Conservation (phyloP, 2,113 vertebrate genomes). For the Ivindomyrus marchei region DNA sequence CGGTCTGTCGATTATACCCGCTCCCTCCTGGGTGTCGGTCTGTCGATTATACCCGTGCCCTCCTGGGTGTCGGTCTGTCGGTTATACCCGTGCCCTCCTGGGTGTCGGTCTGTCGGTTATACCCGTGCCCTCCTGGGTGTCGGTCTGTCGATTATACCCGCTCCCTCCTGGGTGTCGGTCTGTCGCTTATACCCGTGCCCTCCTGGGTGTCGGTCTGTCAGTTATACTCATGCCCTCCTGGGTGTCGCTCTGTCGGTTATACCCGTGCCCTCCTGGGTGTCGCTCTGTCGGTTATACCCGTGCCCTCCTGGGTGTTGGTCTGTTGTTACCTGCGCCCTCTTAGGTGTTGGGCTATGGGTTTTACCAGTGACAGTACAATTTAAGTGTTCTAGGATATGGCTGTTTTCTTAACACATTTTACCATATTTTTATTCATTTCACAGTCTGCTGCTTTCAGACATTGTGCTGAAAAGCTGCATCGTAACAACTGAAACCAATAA, state of each 20-base stretch:
- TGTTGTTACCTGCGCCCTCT: too few species aligned
- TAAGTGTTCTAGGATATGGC: neutral
- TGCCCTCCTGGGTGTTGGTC: neutral
- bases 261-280: neutral
- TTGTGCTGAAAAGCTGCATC: neutral
- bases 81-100: too few species aligned
- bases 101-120: too few species aligned
- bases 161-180: too few species aligned
- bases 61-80: neutral
- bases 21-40: neutral
- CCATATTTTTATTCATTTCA: neutral
- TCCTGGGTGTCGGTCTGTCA: too few species aligned
- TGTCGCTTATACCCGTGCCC: fast-evolving
- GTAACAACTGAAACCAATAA: neutral
- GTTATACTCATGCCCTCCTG: too few species aligned
- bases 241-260: neutral
- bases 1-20: neutral
- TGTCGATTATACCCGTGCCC: too few species aligned
- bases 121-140: too few species aligned
- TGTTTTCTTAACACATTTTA: neutral
- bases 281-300: neutral
- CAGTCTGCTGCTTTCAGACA: neutral
- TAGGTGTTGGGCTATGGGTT: neutral
- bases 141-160: too few species aligned
- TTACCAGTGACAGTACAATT: neutral